A percentile compares a stretch with the other conserved stretches of the same genome.
Conservation (phyloP, 2,888 invertebrate species). For the Trichopria drosophilae region DNA sequence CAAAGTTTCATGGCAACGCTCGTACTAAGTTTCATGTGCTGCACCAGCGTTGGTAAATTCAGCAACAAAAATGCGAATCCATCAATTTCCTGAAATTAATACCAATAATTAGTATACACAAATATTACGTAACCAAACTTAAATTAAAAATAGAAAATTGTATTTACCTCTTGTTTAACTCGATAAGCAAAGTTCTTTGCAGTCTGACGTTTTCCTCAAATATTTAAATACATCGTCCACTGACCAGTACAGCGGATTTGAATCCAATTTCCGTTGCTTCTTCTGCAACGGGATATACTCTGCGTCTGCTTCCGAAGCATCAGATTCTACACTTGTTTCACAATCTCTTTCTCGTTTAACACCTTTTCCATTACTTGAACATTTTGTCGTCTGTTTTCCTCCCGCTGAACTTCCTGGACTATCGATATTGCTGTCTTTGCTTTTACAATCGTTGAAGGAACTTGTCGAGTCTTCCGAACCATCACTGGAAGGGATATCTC, state of each 20-base stretch:
- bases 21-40: conserved; percentile 70
- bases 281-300: conserved; percentile 58
- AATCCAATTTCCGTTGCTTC: conserved; percentile 62
- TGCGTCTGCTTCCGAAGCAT: conserved; percentile 50
- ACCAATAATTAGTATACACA: no score
- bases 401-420: conserved; percentile 43
- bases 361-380: conserved; percentile 40
- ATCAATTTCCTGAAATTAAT: conserved; percentile 75
- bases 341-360: conserved; percentile 53
- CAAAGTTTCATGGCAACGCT: conserved; percentile 71
- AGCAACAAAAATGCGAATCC: conserved; percentile 74
- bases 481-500: conserved; percentile 51
- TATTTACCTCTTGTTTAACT: conserved; percentile 65
- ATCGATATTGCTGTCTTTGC: conserved; percentile 47
- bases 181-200: conserved; percentile 68
- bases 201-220: conserved; percentile 67
- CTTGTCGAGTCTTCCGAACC: conserved; percentile 53
- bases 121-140: no score
- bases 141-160: conserved; percentile 1
- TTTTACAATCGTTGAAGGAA: conserved; percentile 54
- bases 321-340: conserved; percentile 51
- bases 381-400: conserved; percentile 40
- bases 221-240: conserved; percentile 72
- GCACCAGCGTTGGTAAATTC: conserved; percentile 69
- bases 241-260: conserved; percentile 71